These are phyloP conservation scores for Pilophorus perplexus DNA, from an alignment of 2,888 invertebrate species.

Conservation along the genomic window DNA sequence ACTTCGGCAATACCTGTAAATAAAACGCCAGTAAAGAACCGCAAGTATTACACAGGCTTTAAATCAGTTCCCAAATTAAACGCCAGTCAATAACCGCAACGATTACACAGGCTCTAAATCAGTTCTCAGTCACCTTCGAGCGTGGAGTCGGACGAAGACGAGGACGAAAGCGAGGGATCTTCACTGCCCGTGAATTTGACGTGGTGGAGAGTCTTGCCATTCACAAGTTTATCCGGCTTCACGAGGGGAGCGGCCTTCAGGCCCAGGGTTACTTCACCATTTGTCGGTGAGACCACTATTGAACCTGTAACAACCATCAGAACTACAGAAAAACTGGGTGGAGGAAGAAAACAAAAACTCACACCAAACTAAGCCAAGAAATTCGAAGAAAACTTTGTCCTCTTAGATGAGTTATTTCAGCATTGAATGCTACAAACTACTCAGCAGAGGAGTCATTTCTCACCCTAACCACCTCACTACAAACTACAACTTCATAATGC, in stretches of 20 bases:
- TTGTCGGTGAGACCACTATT: conserved; percentile 47
- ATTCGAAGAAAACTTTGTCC: too few species aligned
- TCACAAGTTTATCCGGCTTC: conserved; percentile 42
- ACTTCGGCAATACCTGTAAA: conserved; percentile 61
- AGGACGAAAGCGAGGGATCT: conserved; percentile 29
- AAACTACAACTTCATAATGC: too few species aligned
- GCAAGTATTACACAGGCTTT: conserved; percentile 50
- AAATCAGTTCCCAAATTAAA: conserved; percentile 51
- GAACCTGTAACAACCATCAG: conserved; percentile 34
- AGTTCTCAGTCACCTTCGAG: conserved; percentile 1
- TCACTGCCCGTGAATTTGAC: conserved; percentile 41
- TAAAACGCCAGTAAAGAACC: conserved; percentile 51
- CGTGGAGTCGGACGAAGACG: conserved; percentile 44
- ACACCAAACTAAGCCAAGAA: not conserved
- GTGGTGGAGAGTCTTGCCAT: conserved; percentile 43
- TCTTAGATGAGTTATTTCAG: too few species aligned
- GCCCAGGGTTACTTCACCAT: conserved; percentile 37
- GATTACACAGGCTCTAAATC: not conserved
- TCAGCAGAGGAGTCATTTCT: too few species aligned
- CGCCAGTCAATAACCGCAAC: conserved; percentile 50
- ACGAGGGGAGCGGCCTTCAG: conserved; percentile 42
- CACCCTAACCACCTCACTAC: too few species aligned
- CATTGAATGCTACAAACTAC: too few species aligned
- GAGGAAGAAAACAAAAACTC: not conserved
- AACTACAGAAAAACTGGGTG: too few species aligned